Percentiles rank a stretch among this genome's conserved stretches.
Evolutionary conservation across 1,140 invertebrate species (phyloP).

Genomic region (Copidosoma floridanum): DNA sequence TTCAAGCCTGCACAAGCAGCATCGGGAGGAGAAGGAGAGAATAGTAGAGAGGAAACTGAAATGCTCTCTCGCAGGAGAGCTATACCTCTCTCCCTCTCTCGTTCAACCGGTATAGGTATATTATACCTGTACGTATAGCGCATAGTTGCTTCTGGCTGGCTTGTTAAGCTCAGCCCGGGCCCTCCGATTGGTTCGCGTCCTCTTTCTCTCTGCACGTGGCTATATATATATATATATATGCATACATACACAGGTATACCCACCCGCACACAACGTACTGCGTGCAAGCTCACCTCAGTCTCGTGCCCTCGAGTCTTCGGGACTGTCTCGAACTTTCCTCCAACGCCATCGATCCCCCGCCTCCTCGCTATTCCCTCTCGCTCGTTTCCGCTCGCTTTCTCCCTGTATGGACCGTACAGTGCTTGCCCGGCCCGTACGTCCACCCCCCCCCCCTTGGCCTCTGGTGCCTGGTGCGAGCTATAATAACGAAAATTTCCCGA

Average conservation of each 20-base stretch:
- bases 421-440: too few relatives aligned
- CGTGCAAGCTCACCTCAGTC: too few relatives aligned
- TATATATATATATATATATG: not conserved
- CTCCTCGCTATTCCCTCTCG: conserved; percentile 24
- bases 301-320: conserved; percentile 19
- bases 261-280: not conserved
- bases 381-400: conserved; percentile 19
- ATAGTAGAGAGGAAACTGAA: conserved; percentile 50
- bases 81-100: too few relatives aligned
- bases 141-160: conserved; percentile 39
- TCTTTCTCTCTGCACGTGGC: not conserved
- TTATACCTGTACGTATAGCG: conserved; percentile 35
- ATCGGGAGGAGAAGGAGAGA: conserved; percentile 33
- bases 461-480: conserved; percentile 12
- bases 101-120: conserved; percentile 31
- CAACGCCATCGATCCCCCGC: conserved; percentile 14
- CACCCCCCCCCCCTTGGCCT: conserved; percentile 13
- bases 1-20: too few relatives aligned
- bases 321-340: conserved; percentile 24
- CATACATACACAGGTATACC: not conserved
- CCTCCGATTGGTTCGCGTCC: conserved; percentile 46
- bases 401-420: too few relatives aligned
- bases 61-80: conserved; percentile 41
- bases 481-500: conserved; percentile 19
- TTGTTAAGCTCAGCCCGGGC: conserved; percentile 30